Conservation (phyloP, 2,888 invertebrate genomes). For the Drosophila pseudotakahashii region DNA sequence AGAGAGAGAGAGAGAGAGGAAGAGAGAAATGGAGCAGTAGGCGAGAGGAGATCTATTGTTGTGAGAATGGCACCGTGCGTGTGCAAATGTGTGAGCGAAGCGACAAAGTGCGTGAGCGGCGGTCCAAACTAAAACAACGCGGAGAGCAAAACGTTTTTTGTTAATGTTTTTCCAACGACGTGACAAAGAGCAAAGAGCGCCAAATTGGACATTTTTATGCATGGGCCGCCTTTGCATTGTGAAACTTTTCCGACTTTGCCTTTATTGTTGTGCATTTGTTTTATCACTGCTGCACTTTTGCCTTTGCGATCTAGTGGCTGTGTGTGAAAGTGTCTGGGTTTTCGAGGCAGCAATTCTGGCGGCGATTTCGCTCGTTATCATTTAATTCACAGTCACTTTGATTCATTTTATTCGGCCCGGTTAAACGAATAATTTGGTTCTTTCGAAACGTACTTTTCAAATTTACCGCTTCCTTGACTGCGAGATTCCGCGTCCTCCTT, state of each 20-base stretch:
- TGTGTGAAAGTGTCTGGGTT: slow-evolving; percentile 10
- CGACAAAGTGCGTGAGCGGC: slow-evolving; percentile 17
- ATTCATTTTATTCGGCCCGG: background rate
- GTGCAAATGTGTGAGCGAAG: background rate
- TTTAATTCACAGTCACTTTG: background rate
- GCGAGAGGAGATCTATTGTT: background rate
- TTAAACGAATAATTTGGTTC: background rate
- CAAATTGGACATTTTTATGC: slow-evolving; percentile 33
- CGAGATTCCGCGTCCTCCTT: background rate
- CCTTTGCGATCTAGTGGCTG: slow-evolving; percentile 32
- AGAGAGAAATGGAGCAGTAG: no score
- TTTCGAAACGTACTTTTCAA: background rate
- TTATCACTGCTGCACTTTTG: slow-evolving; percentile 36
- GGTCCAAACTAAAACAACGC: slow-evolving; percentile 16
- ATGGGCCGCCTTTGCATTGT: slow-evolving; percentile 28
- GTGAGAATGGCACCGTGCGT: slow-evolving; percentile 4
- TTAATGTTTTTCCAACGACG: slow-evolving; percentile 7
- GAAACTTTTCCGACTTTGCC: slow-evolving; percentile 36
- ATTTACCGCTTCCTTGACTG: background rate
- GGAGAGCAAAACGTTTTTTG: background rate
- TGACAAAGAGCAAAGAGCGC: slow-evolving; percentile 36
- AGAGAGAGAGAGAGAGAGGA: background rate
- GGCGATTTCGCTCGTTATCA: slow-evolving; percentile 3
- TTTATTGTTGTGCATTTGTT: slow-evolving; percentile 26
- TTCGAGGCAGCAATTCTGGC: background rate